These are phyloP conservation scores for Labrus mixtus DNA, from an alignment of 2,113 vertebrate genomes.

Conservation along the genomic window DNA sequence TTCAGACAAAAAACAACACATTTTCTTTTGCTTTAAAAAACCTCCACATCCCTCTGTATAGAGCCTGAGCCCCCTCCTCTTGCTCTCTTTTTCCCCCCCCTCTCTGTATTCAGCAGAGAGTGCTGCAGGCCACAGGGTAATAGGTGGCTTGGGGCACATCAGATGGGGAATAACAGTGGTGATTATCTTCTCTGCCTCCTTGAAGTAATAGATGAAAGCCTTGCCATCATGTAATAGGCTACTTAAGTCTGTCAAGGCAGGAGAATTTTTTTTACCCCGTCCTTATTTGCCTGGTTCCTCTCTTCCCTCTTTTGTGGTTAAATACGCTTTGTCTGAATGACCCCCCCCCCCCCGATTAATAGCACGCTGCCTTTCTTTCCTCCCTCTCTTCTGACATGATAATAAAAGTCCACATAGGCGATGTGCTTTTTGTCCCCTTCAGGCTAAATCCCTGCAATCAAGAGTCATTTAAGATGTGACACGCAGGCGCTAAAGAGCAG, in stretches of 20 bases:
- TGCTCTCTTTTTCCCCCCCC: background rate
- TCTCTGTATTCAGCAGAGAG: conserved; percentile 55
- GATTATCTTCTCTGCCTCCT: conserved; percentile 81
- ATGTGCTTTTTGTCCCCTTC: conserved; percentile 67
- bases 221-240: conserved; percentile 79
- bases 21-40: background rate
- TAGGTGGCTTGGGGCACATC: conserved; percentile 72
- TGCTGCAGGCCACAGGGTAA: conserved; percentile 72
- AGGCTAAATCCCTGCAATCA: conserved; percentile 69
- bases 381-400: conserved; percentile 54
- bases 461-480: conserved; percentile 73
- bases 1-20: background rate
- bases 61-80: background rate
- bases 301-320: conserved; percentile 70
- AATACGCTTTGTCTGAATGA: conserved; percentile 77
- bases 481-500: conserved; percentile 51
- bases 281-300: conserved; percentile 66
- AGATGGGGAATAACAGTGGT: conserved; percentile 79
- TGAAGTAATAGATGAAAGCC: conserved; percentile 82
- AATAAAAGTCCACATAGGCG: conserved; percentile 54
- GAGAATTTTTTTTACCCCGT: conserved; percentile 66
- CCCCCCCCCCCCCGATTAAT: conserved; percentile 60
- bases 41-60: background rate
- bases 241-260: conserved; percentile 79
- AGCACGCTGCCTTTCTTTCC: conserved; percentile 36